Conservation (phyloP, 2,113 vertebrate species). For the Coptodon bakossiorum region DNA sequence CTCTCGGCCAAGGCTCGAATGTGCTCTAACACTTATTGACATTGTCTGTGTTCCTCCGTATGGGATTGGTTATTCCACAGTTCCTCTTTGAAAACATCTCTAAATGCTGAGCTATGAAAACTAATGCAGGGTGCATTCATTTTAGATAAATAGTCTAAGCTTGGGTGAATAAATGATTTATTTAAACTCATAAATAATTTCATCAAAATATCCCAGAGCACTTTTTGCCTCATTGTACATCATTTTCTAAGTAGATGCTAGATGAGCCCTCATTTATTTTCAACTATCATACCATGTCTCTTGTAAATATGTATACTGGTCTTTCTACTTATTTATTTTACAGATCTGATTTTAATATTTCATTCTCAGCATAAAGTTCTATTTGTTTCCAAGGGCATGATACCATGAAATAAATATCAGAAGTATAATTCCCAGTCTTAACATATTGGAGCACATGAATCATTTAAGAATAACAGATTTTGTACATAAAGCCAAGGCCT, state of each 20-base stretch:
- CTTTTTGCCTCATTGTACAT: conserved; percentile 76
- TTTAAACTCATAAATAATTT: conserved; percentile 77
- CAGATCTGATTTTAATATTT: conserved; percentile 76
- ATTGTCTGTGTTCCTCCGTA: conserved; percentile 71
- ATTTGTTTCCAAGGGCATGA: conserved; percentile 73
- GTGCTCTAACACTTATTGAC: conserved; percentile 79
- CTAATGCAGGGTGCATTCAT: conserved; percentile 66
- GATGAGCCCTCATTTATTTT: conserved; percentile 75
- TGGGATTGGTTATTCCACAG: conserved; percentile 51
- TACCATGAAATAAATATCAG: conserved; percentile 71
- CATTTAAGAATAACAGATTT: conserved; percentile 67
- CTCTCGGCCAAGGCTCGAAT: conserved; percentile 68
- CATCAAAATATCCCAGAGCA: conserved; percentile 74
- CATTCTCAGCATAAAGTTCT: conserved; percentile 70
- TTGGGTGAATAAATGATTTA: conserved; percentile 71
- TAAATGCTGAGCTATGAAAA: conserved; percentile 69
- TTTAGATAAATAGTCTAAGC: conserved; percentile 75
- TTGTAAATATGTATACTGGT: conserved; percentile 77
- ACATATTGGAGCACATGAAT: conserved; percentile 67
- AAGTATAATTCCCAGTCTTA: conserved; percentile 66
- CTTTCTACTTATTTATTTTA: conserved; percentile 77
- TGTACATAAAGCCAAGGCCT: conserved; percentile 64
- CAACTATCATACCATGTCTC: conserved; percentile 73
- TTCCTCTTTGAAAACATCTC: conserved; percentile 39
- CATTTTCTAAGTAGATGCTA: conserved; percentile 63